Evolutionary conservation across 2,113 vertebrate genomes (phyloP), one percentile per base, ranked within the genome.

Genomic region (Oncorhynchus masou): DNA sequence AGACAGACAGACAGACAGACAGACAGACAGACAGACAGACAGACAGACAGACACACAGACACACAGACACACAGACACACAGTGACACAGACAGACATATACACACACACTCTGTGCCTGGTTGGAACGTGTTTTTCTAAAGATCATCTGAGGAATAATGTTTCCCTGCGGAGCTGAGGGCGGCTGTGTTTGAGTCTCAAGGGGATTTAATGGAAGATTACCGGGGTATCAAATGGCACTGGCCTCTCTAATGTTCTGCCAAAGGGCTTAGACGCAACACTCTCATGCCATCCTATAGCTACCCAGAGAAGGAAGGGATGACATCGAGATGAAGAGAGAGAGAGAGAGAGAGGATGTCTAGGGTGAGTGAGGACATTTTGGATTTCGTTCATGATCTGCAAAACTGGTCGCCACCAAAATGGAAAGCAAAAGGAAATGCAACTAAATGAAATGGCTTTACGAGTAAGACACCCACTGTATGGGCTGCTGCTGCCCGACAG

Each of bases 161-260:
- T 78, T 57, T 81, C 45, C 77, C 79, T 82, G 82, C 73, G 86
- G 79, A 87, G 83, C 83, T 86, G 80, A 54, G 76, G 85, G 80
- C 71, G 59, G 57, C 76, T 84, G 74, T 76, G 82, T 90, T 88
- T 85, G 76, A 83, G 82, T 85, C 80, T 80, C 60, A n/a, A n/a
- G 81, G 81, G 85, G 87, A 86, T 89, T 91, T 86, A 86, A 79
- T 71, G 81, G 78, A 77, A 89, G 84, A 91, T 91, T 89, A 87
- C 81, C 60, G 54, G 74, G 75, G 83, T 87, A 80, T 90, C 85
- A 85, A 88, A 90, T 79, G 76, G 83, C 76, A 79, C 75, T 29
- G 84, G 72, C 81, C 81, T 60, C 82, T 84, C 81, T 85, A 84
- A 88, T 90, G 86, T 84, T 81, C 84, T 84, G 85, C 84, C 87